Base-by-base conservation (phyloP, 2,797 vertebrate species). In the Accipiter minullus region DNA sequence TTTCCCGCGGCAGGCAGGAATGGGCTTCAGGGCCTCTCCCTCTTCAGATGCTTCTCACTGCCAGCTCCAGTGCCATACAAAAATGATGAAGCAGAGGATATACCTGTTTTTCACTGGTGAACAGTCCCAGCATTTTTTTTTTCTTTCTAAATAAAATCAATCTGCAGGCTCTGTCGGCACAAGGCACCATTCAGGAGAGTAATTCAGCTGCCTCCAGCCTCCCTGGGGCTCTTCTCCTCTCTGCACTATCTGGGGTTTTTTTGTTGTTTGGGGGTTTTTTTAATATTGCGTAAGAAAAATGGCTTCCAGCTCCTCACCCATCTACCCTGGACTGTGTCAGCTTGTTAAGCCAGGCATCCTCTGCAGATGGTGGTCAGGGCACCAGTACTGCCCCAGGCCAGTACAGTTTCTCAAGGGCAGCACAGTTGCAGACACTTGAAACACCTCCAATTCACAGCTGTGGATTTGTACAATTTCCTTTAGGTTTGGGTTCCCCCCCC, bases 1-100 rank as follows among this genome's bases (percentile, higher is more conserved):
- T 90, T 62, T 36, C 48, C 20, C 38, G 9, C 1, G 1, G 87
- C 4, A 1, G 53, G 31, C 0, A 0, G 64, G 50, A 80, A 50
- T 14, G 7, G 55, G 44, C 44, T 89, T 80, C 47, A 47, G 59
- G 63, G n/a, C 29, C 88, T 80, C 53, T 34, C 59, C 34, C 20
- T 64, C 42, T 38, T 86, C 5, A 0, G 38, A 16, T 50, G 69
- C 32, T 58, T 64, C 79, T 72, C 23, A 7, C 26, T 3, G 2
- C 63, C 15, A 32, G 48, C 63, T 77, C 48, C 56, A 59, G 15
- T 26, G 31, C 55, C 52, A 53, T 55, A 25, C 68, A 48, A 29
- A 85, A 76, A 32, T 34, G 55, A 62, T 3, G 1, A 67, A 38
- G 47, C 5, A 9, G 56, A 66, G 42, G 48, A 34, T 53, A 6